Percentiles rank a stretch among this genome's conserved stretches.
Evolutionary conservation across 2,113 vertebrate species (phyloP).

Genomic region (Scatophagus argus): DNA sequence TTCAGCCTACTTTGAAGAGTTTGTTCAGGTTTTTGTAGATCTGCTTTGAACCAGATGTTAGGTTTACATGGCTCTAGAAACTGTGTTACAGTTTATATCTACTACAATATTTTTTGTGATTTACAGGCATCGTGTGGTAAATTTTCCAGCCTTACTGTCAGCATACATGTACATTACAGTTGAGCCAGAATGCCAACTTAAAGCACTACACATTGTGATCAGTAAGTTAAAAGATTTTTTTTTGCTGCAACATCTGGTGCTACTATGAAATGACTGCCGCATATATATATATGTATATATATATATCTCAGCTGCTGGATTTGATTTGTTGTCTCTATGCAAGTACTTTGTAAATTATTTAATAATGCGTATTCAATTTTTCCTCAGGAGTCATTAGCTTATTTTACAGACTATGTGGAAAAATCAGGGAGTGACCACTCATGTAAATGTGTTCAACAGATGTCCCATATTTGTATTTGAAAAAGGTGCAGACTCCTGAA

Average conservation of each 20-base stretch:
- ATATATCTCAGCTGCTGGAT: conserved; percentile 4
- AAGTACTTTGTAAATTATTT: conserved; percentile 40
- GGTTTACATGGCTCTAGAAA: neutral
- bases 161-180: conserved; percentile 27
- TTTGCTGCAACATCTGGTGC: conserved; percentile 39
- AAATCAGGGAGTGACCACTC: conserved; percentile 48
- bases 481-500: conserved; percentile 19
- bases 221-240: conserved; percentile 26
- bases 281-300: conserved; percentile 3
- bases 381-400: conserved; percentile 52
- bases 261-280: neutral
- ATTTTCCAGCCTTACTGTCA: conserved; percentile 31
- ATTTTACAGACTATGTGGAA: conserved; percentile 64
- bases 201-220: neutral
- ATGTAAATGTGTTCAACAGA: conserved; percentile 74
- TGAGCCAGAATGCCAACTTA: conserved; percentile 8
- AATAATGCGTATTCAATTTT: conserved; percentile 47
- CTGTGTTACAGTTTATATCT: conserved; percentile 10
- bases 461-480: conserved; percentile 65
- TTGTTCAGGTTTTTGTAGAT: conserved; percentile 28
- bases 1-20: conserved; percentile 9
- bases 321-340: conserved; percentile 30
- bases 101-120: conserved; percentile 37
- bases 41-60: conserved; percentile 47
- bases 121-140: conserved; percentile 33